phyloP scores from a whole-genome alignment of 2,888 invertebrate species.

The Ditula angustiorana region DNA sequence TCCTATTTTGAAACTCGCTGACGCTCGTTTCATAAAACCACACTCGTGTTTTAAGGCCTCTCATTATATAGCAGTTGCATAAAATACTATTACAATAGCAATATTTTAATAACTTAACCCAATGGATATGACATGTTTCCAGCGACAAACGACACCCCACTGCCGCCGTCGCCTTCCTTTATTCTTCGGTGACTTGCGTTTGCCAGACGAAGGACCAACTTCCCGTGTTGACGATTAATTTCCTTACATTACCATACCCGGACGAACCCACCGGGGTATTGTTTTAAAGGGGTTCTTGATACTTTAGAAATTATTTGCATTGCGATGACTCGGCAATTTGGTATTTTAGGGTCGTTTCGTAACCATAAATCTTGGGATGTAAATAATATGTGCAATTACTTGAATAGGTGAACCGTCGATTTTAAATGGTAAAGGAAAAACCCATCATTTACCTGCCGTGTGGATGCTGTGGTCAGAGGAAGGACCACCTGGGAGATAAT shows the following conservation, averaged over 20 bases:
- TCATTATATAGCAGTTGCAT: too few relatives aligned
- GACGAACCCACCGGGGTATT: slow-evolving; percentile 29
- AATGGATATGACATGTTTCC: slow-evolving; percentile 18
- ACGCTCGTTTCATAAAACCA: too few relatives aligned
- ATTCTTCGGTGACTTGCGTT: slow-evolving; percentile 35
- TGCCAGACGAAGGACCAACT: slow-evolving; percentile 27
- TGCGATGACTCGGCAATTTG: slow-evolving; percentile 19
- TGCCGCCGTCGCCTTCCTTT: slow-evolving; percentile 21
- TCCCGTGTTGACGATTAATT: slow-evolving; percentile 37
- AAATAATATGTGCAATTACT: neutral
- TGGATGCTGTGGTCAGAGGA: slow-evolving; percentile 20
- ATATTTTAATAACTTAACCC: slow-evolving; percentile 2
- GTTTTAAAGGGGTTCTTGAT: slow-evolving; percentile 23
- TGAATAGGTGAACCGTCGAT: neutral
- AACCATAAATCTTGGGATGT: neutral
- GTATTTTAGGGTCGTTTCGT: slow-evolving; percentile 4
- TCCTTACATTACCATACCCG: slow-evolving; percentile 34
- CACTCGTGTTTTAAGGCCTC: too few relatives aligned
- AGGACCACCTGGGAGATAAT: slow-evolving; percentile 36
- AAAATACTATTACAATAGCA: neutral
- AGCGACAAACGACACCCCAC: slow-evolving; percentile 2
- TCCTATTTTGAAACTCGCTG: too few relatives aligned
- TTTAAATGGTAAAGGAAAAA: neutral
- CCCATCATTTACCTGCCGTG: slow-evolving; percentile 30
- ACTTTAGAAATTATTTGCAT: slow-evolving; percentile 35